A percentile compares a stretch with the other conserved stretches of the same genome.
These are phyloP conservation scores for Neopipo cinnamomea DNA, from an alignment of 2,113 vertebrate genomes.

Conservation along the genomic window DNA sequence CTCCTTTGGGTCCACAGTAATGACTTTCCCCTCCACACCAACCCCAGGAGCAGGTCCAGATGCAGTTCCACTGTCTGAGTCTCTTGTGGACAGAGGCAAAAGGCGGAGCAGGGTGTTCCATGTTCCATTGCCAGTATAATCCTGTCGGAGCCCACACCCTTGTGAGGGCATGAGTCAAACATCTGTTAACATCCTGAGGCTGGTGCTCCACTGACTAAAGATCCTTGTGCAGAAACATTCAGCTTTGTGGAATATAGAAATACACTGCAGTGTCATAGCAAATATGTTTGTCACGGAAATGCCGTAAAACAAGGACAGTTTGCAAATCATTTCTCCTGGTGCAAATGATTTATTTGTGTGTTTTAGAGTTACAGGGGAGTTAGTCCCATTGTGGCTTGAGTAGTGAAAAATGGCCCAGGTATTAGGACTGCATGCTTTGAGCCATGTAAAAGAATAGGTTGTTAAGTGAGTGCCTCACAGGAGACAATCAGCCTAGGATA, in stretches of 20 bases:
- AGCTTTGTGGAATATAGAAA: neutral
- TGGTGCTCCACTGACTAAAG: neutral
- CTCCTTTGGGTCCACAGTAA: fast-evolving
- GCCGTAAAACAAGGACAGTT: neutral
- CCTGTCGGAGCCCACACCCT: fast-evolving
- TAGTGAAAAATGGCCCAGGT: neutral
- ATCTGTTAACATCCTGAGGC: fast-evolving
- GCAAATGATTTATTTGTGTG: neutral
- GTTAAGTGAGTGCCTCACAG: neutral
- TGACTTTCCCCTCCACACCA: neutral
- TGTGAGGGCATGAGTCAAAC: neutral
- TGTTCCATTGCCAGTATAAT: fast-evolving
- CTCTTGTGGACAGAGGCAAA: neutral
- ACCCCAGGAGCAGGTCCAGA: fast-evolving
- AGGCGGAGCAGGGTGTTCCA: neutral
- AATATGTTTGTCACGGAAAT: neutral
- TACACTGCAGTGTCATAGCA: neutral
- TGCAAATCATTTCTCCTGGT: neutral
- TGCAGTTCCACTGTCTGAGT: no score
- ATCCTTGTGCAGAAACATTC: neutral
- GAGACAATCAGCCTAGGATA: neutral
- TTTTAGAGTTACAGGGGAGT: neutral
- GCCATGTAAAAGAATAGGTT: neutral
- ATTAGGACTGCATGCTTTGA: neutral
- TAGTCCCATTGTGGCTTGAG: neutral